A percentile compares a stretch with the other conserved stretches of the same genome.
Evolutionary conservation across 2,888 invertebrate species (phyloP).

Genomic region (Rhagonycha lutea): DNA sequence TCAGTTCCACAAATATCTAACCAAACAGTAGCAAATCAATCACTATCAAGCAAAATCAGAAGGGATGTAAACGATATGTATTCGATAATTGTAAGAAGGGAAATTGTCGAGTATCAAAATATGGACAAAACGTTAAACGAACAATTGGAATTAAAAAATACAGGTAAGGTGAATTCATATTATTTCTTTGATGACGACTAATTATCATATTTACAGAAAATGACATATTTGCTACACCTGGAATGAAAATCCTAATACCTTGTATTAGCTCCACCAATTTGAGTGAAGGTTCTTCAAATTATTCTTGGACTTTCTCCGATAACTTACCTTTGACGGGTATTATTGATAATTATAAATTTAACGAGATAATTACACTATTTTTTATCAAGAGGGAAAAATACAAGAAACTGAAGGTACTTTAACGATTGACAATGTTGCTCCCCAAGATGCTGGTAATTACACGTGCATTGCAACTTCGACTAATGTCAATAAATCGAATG

Average conservation of each 20-base stretch:
- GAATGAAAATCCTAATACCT: conserved; percentile 36
- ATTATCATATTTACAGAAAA: conserved; percentile 29
- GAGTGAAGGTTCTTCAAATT: conserved; percentile 22
- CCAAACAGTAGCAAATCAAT: too few relatives aligned
- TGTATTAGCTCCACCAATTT: conserved; percentile 24
- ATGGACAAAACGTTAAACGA: conserved; percentile 30
- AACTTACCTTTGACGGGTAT: conserved; percentile 39
- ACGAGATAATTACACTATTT: background rate
- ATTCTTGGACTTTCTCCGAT: conserved; percentile 35
- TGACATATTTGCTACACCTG: conserved; percentile 38
- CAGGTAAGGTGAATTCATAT: conserved; percentile 23
- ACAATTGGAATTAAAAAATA: conserved; percentile 34
- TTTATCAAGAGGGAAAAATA: conserved; percentile 33
- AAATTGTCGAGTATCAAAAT: conserved; percentile 14
- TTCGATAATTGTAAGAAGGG: conserved; percentile 8
- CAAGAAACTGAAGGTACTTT: conserved; percentile 42
- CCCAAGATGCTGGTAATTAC: conserved; percentile 51
- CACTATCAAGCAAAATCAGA: background rate
- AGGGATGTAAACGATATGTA: background rate
- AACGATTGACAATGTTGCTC: conserved; percentile 43
- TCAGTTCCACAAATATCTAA: conserved; percentile 20
- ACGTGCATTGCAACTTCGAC: conserved; percentile 43
- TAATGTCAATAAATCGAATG: conserved; percentile 22
- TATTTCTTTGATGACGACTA: background rate
- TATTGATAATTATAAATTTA: background rate